These are phyloP conservation scores for Ceyx margarethae DNA, from an alignment of 2,113 vertebrate species.

Conservation along the genomic window DNA sequence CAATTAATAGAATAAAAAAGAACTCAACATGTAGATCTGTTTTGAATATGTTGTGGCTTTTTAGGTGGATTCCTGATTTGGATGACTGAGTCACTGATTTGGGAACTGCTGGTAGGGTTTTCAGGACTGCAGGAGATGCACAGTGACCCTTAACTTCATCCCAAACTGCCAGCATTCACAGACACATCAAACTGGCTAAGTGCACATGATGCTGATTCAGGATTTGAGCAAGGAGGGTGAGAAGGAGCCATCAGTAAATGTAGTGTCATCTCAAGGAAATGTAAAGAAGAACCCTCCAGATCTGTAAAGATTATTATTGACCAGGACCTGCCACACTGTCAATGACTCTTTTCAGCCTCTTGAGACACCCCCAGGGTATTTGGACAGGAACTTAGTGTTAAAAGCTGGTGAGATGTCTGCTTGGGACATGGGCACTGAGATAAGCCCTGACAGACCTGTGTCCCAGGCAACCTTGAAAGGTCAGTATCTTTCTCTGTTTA, in stretches of 20 bases:
- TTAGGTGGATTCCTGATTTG: neutral
- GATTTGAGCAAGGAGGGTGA: neutral
- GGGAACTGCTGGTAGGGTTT: neutral
- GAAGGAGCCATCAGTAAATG: neutral
- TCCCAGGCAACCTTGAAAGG: neutral
- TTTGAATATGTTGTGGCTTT: accelerated
- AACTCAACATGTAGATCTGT: neutral
- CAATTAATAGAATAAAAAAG: neutral
- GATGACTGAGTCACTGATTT: neutral
- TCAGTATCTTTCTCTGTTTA: neutral
- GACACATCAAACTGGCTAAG: neutral
- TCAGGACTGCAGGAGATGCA: neutral
- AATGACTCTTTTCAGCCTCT: neutral
- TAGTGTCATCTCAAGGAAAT: neutral
- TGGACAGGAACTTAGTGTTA: neutral
- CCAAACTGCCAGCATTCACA: neutral
- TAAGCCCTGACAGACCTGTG: neutral
- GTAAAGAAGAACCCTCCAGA: neutral
- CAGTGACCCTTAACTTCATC: neutral
- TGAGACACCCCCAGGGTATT: neutral
- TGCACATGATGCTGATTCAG: neutral
- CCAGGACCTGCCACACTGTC: neutral
- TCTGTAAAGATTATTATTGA: neutral
- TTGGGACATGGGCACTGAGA: neutral
- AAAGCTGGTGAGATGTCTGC: neutral